Conservation (phyloP, 2,888 invertebrate genomes). For the Hyposoter didymator region DNA sequence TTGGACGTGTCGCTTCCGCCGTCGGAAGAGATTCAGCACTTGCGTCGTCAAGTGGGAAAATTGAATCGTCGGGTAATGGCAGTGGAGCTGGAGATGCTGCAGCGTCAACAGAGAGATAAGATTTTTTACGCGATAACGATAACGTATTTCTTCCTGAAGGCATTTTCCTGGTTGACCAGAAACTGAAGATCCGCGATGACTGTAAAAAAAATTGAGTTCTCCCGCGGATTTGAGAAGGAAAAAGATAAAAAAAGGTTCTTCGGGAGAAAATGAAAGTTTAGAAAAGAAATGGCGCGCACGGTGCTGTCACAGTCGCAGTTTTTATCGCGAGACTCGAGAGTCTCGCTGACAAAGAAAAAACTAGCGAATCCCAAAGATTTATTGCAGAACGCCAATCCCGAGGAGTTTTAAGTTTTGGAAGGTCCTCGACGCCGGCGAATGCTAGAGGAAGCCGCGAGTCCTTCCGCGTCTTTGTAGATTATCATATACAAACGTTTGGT, state of each 20-base stretch:
- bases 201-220: constrained; percentile 24
- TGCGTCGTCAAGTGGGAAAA: constrained; percentile 94
- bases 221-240: constrained; percentile 7
- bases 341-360: constrained; percentile 64
- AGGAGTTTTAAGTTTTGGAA: neutral
- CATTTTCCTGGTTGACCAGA: constrained; percentile 92
- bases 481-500: constrained; percentile 35
- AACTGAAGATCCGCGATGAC: constrained; percentile 80
- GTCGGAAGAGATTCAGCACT: constrained; percentile 92
- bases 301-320: constrained; percentile 69
- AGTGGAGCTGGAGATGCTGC: constrained; percentile 93
- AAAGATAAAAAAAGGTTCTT: neutral
- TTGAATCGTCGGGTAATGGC: constrained; percentile 94
- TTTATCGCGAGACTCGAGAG: constrained; percentile 55
- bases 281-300: constrained; percentile 62
- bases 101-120: constrained; percentile 94
- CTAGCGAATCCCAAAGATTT: constrained; percentile 73
- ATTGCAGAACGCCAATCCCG: constrained; percentile 59
- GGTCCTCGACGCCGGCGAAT: constrained; percentile 22
- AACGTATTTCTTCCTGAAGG: constrained; percentile 94
- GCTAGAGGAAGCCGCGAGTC: constrained; percentile 17
- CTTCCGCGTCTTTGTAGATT: constrained; percentile 42
- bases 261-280: neutral
- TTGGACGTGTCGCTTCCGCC: constrained; percentile 83
- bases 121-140: constrained; percentile 93